Conservation (phyloP, 2,888 invertebrate genomes). For the Luperina nickerlii region DNA sequence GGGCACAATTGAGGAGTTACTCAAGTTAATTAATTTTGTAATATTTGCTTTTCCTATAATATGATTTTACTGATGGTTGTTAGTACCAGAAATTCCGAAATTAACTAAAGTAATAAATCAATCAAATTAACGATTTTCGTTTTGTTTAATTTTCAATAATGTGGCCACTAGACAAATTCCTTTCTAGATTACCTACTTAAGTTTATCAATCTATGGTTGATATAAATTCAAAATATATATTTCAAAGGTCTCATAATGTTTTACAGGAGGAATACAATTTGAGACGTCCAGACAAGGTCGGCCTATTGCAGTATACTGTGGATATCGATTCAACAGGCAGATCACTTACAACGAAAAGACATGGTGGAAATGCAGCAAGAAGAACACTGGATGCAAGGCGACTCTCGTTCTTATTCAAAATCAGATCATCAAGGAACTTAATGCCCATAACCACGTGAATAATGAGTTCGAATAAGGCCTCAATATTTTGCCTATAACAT, state of each 20-base stretch:
- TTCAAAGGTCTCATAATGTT: not conserved
- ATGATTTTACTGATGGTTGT: not conserved
- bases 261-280: conserved; percentile 33
- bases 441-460: not conserved
- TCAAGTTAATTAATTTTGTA: not conserved
- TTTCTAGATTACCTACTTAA: not conserved
- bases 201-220: not conserved
- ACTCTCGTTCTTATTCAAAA: conserved; percentile 65
- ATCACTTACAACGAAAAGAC: conserved; percentile 27
- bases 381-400: conserved; percentile 68
- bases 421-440: conserved; percentile 1
- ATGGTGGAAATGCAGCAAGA: conserved; percentile 61
- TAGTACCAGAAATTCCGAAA: not conserved
- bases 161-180: too few relatives aligned
- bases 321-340: conserved; percentile 35
- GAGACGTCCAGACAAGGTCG: conserved; percentile 32
- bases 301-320: conserved; percentile 28
- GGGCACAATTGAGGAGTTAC: too few relatives aligned
- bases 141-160: not conserved
- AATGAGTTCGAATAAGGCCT: not conserved
- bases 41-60: not conserved
- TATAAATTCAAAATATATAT: not conserved
- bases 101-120: not conserved
- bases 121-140: not conserved
- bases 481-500: not conserved